Evolutionary conservation across 2,888 invertebrate genomes (phyloP).

Genomic region (Mayetiola destructor): DNA sequence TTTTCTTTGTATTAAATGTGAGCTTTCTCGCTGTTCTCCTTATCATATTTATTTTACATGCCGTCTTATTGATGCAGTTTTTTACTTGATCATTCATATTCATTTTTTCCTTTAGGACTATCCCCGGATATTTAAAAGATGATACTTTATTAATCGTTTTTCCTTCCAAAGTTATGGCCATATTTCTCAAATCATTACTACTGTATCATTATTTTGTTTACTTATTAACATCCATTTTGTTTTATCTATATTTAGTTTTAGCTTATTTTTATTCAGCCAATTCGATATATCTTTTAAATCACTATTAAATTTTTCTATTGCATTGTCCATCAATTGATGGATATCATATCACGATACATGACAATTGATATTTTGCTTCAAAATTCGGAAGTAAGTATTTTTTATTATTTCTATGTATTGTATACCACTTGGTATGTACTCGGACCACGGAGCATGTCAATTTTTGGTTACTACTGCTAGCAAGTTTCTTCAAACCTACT

Average conservation of each 20-base stretch:
- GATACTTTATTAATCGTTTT: not conserved
- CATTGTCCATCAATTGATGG: not conserved
- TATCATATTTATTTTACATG: not conserved
- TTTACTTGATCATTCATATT: not conserved
- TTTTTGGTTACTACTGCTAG: too few relatives aligned
- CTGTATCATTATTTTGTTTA: not conserved
- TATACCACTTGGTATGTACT: too few relatives aligned
- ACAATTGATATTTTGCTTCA: too few relatives aligned
- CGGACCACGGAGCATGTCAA: too few relatives aligned
- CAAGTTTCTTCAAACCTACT: too few relatives aligned
- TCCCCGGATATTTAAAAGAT: not conserved
- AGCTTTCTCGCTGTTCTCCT: not conserved
- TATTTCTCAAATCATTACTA: not conserved
- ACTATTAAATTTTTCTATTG: not conserved
- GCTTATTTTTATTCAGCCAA: not conserved
- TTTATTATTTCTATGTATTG: too few relatives aligned
- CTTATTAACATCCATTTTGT: not conserved
- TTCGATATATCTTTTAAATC: not conserved
- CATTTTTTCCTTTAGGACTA: not conserved
- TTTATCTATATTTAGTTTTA: not conserved
- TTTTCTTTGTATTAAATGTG: not conserved
- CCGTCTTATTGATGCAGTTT: not conserved
- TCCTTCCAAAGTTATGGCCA: too few relatives aligned
- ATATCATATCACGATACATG: too few relatives aligned
- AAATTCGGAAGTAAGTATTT: too few relatives aligned